phyloP scores from a whole-genome alignment of 2,888 invertebrate genomes.

The Acronicta alni region DNA sequence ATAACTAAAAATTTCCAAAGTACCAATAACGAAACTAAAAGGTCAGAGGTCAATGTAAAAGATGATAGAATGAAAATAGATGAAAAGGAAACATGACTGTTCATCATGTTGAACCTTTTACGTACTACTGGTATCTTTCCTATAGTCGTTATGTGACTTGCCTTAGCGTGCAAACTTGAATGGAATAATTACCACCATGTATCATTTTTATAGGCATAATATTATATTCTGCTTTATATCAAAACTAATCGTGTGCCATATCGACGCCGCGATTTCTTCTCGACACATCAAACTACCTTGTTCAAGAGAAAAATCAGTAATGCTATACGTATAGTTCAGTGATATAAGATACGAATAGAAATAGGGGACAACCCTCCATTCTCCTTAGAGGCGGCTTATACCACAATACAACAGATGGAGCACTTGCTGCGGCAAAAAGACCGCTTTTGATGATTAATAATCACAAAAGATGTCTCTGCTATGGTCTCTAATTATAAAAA shows the following conservation, averaged over 20 bases:
- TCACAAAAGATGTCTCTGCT: no score
- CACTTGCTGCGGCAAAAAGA: constrained; percentile 14
- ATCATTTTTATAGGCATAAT: background rate
- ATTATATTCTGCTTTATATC: constrained; percentile 26
- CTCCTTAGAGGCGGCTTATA: background rate
- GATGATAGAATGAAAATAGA: no score
- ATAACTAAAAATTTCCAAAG: background rate
- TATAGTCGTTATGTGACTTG: no score
- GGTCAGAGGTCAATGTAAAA: no score
- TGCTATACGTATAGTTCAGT: constrained; percentile 6
- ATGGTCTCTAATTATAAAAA: no score
- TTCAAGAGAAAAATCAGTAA: constrained; percentile 37
- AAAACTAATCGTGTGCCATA: constrained; percentile 23
- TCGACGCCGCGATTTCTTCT: constrained; percentile 31
- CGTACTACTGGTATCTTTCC: no score
- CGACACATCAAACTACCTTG: constrained; percentile 9
- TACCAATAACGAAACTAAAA: no score
- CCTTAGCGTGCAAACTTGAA: no score
- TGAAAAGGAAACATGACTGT: no score
- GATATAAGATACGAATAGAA: constrained; percentile 23
- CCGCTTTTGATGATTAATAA: no score
- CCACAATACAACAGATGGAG: constrained; percentile 27
- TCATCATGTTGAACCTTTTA: no score
- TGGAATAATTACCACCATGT: no score
- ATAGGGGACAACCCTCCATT: constrained; percentile 36